Conservation (phyloP, 1,140 invertebrate genomes). For the Drosophila miranda region DNA sequence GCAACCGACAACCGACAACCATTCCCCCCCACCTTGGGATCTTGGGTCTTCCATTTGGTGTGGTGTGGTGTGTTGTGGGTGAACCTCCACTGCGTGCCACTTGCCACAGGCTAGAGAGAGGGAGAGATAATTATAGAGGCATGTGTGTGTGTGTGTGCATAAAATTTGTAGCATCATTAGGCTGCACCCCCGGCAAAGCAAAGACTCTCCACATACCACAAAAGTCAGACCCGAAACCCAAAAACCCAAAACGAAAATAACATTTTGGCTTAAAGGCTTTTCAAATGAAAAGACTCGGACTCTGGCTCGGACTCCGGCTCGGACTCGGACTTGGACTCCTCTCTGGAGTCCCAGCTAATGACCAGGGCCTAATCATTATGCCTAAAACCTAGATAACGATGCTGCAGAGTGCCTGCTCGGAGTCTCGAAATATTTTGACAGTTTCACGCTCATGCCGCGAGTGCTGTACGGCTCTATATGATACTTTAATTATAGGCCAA, state of each 20-base stretch:
- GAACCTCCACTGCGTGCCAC: constrained; percentile 15
- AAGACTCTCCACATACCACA: constrained; percentile 35
- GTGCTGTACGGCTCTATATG: constrained; percentile 79
- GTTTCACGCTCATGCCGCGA: constrained; percentile 76
- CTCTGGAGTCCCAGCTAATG: constrained; percentile 52
- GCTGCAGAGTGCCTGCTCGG: constrained; percentile 6
- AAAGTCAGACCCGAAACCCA: constrained; percentile 21
- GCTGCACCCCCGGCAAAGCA: constrained; percentile 69
- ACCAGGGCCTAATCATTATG: constrained; percentile 76
- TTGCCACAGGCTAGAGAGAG: constrained; percentile 15
- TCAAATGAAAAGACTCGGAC: constrained; percentile 58
- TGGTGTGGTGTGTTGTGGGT: constrained; percentile 47
- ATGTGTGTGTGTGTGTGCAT: constrained; percentile 58
- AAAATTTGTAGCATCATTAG: constrained; percentile 79
- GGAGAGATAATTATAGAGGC: constrained; percentile 68
- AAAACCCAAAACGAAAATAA: constrained; percentile 29
- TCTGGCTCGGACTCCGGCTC: constrained; percentile 40
- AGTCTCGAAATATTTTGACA: constrained; percentile 72
- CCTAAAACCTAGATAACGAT: constrained; percentile 72
- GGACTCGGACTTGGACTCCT: constrained; percentile 30
- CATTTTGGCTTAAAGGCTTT: constrained; percentile 78
- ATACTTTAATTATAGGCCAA: constrained; percentile 78
- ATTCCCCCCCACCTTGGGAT: background rate
- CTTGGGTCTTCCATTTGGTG: background rate
- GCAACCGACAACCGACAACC: constrained; percentile 16